Conservation (phyloP, 2,888 invertebrate species). For the Acanthococcus lagerstroemiae region DNA sequence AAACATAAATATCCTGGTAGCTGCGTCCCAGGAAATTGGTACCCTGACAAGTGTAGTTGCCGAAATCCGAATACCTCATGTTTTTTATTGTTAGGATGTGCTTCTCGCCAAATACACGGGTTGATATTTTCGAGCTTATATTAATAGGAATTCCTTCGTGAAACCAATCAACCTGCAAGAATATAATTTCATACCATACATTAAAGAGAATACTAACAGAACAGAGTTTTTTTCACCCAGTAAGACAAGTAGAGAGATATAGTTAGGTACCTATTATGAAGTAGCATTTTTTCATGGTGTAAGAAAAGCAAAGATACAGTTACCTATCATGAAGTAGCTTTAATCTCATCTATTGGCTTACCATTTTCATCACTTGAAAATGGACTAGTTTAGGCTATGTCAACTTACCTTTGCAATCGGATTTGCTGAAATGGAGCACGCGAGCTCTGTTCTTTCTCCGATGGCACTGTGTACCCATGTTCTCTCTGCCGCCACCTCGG, state of each 20-base stretch:
- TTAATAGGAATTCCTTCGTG: conserved; percentile 3
- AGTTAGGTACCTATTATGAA: no score
- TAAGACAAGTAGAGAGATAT: no score
- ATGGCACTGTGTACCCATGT: conserved; percentile 17
- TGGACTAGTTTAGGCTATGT: neutral
- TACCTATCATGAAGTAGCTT: neutral
- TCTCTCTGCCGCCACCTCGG: conserved; percentile 5
- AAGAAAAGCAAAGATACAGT: neutral
- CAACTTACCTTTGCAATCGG: conserved; percentile 13
- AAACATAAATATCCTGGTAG: conserved; percentile 3
- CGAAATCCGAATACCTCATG: conserved; percentile 15
- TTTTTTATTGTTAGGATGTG: conserved; percentile 10
- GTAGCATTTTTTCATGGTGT: no score
- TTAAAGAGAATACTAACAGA: no score
- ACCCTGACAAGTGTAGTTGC: conserved; percentile 22
- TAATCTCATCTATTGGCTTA: neutral
- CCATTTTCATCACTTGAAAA: neutral
- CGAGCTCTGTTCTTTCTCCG: conserved; percentile 12
- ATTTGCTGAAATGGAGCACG: conserved; percentile 12
- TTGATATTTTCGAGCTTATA: conserved; percentile 2
- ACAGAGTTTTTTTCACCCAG: no score
- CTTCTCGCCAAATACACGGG: conserved; percentile 6
- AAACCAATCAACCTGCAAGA: conserved; percentile 20
- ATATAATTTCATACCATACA: neutral
- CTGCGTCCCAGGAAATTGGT: conserved; percentile 17